Evolutionary conservation across 2,888 invertebrate species (phyloP).

Genomic region (Eilema depressum): DNA sequence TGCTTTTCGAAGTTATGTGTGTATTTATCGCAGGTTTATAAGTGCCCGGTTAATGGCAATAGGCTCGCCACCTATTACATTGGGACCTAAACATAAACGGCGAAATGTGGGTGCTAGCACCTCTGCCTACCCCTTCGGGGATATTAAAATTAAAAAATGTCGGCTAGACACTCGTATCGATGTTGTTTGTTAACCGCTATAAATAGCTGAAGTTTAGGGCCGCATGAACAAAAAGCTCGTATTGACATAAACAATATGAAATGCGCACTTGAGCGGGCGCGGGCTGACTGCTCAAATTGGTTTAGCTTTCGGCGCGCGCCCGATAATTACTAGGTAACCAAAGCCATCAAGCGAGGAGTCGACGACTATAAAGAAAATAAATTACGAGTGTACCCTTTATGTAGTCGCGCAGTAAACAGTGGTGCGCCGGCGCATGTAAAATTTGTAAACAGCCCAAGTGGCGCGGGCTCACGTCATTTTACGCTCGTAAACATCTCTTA

Average conservation of each 20-base stretch:
- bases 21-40: no score
- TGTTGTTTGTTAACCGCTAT: slow-evolving; percentile 60
- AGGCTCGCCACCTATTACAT: no score
- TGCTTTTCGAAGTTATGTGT: no score
- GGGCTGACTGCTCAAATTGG: slow-evolving; percentile 71
- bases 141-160: background rate
- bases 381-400: slow-evolving; percentile 76
- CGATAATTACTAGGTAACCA: slow-evolving; percentile 81
- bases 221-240: slow-evolving; percentile 70
- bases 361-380: slow-evolving; percentile 77
- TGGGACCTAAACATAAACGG: no score
- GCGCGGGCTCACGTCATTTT: slow-evolving; percentile 81
- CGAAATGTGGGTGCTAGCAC: no score
- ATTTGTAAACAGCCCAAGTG: slow-evolving; percentile 75
- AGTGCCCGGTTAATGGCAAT: no score
- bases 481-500: slow-evolving; percentile 85
- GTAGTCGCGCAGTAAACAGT: slow-evolving; percentile 61
- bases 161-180: slow-evolving; percentile 24
- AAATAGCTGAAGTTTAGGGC: slow-evolving; percentile 65
- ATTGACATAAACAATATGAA: slow-evolving; percentile 81
- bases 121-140: no score
- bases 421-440: slow-evolving; percentile 64
- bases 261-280: slow-evolving; percentile 75
- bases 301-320: slow-evolving; percentile 79
- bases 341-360: slow-evolving; percentile 74